Evolutionary conservation across 1,140 invertebrate genomes (phyloP), one percentile per base, ranked within the genome.

Genomic region (Plodia interpunctella): DNA sequence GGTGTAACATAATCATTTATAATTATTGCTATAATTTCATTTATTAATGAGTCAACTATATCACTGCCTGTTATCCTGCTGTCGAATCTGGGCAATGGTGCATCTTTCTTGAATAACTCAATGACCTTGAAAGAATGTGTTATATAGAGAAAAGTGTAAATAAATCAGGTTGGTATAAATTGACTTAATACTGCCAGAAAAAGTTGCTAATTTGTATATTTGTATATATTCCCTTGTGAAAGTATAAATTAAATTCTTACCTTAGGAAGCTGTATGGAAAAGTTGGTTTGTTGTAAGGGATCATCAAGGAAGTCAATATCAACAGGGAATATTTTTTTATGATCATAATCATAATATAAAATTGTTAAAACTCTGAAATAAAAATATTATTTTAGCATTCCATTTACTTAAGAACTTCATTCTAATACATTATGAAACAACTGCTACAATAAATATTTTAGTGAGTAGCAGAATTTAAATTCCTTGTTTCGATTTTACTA

Each of bases 1-100:
- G 93, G 91, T 67, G 93, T 92, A 13, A 97, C 93, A 89, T 96
- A 96, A 87, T 97, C 95, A 77, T 94, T 91, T 49, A 96, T 91
- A 49, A 95, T 91, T 74, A 93, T 95, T 61, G 93, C 91, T 70
- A 96, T 88, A 64, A 96, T 94, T 75, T 90, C 89, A 71, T 87
- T 86, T 2, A 90, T 66, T 68, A 90, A 88, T 28, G 80, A 74
- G 62, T 90, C 89, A 0, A 90, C 88, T 55, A 78, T 86, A 62
- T 88, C 84, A 68, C 86, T 88, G 0, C 88, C 88, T 25, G 88
- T 90, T 21, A 87, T 87, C 63, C 84, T 75, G 62, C 66, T 79
- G 56, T 90, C 86, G 73, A 76, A 88, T 54, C 86, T 88, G 50
- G 76, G 75, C 38, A 79, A 61, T 30, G 63, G 55, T 28, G 62